Percentiles rank a stretch among this genome's conserved stretches.
phyloP scores from a whole-genome alignment of 2,888 invertebrate genomes.

The Eristalis arbustorum region DNA sequence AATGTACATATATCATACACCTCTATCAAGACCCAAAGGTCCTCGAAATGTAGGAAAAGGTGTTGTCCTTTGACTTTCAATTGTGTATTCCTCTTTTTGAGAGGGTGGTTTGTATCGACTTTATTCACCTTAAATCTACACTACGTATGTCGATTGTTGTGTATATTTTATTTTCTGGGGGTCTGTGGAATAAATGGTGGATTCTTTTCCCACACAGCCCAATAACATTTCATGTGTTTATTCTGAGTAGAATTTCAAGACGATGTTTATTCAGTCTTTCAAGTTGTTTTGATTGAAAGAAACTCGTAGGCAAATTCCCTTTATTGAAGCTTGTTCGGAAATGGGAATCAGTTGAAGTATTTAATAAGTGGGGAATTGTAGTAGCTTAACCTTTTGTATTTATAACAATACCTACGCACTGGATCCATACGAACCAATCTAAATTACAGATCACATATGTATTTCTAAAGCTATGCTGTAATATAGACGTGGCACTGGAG shows the following conservation, averaged over 20 bases:
- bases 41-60: neutral
- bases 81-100: neutral
- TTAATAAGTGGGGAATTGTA: no score
- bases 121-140: neutral
- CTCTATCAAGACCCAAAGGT: neutral
- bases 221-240: neutral
- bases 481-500: no score
- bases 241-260: neutral
- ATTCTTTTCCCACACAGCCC: neutral
- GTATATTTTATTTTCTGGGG: neutral
- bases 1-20: neutral
- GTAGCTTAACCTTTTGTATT: no score
- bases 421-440: no score
- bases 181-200: neutral
- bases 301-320: no score
- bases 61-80: neutral
- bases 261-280: neutral
- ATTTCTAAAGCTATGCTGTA: no score
- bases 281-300: neutral
- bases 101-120: neutral
- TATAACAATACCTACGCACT: no score
- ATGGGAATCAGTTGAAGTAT: no score
- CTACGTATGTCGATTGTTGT: neutral
- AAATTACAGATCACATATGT: no score
- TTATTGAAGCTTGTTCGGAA: no score